Evolutionary conservation across 2,888 invertebrate genomes (phyloP), one percentile per base, ranked within the genome.

Genomic region (Thereva nobilitata): DNA sequence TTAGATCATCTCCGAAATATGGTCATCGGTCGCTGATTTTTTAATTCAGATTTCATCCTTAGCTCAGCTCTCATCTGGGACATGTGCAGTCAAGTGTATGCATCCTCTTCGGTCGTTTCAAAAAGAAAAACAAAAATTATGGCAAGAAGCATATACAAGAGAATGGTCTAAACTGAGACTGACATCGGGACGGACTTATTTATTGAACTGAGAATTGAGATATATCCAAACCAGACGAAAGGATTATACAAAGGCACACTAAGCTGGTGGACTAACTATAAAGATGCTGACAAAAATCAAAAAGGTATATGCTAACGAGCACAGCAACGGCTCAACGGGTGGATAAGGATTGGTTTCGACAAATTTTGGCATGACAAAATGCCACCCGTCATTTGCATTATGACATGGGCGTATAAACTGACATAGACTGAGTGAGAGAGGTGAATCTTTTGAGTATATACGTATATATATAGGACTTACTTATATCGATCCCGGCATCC

Each of bases 361-460:
- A 50, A 49, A 61, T 23, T 23, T 23, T 52, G 42, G 35, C 44
- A 65, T 59, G 67, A 68, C 54, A 65, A 64, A 68, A 64, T 65
- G 57, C 67, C 67, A 68, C 67, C 67, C 64, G 64, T 54, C 64
- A 64, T 64, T 65, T 65, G 49, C 49, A 65, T 55, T 44, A 10
- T 49, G 61, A 61, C 61, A 61, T 61, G 61, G 61, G 61, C 61
- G 4, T 35, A 40, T 64, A 52, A 49, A 34, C 38, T 53, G 53
- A 64, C 53, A 64, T 61, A 64, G 52, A 50, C 64, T 23, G 23
- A 23, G 23, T 23, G 23, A 23, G 23, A 53, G 35, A 53, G 42
- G 53, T 35, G 44, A 38, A 53, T 53, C 44, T 35, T 10, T 10
- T 10, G 3, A 47, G 5, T 10, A 9, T 47, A 47, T 47, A 47